Percentiles rank a stretch among this genome's conserved stretches.
These are phyloP conservation scores for Lagopus leucura DNA, from an alignment of 2,113 vertebrate genomes.

Conservation along the genomic window DNA sequence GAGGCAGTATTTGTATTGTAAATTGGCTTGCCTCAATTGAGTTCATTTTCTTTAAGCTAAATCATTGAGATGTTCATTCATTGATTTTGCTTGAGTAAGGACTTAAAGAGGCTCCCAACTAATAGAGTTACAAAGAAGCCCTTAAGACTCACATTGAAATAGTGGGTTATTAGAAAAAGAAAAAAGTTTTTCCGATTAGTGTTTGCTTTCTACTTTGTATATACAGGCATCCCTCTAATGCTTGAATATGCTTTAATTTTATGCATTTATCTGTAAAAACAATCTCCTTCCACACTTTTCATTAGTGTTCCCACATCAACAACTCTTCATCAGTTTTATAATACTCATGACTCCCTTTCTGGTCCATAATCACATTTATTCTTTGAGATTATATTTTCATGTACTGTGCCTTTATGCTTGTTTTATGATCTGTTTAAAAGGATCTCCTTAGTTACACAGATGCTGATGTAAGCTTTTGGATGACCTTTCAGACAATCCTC, in stretches of 20 bases:
- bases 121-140: background rate
- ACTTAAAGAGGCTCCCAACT: background rate
- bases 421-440: slow-evolving; percentile 52
- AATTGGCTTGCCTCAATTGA: background rate
- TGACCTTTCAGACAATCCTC: slow-evolving; percentile 15
- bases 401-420: background rate
- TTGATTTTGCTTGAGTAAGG: background rate
- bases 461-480: slow-evolving; percentile 24
- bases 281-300: background rate
- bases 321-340: slow-evolving; percentile 57
- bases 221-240: background rate
- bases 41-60: background rate
- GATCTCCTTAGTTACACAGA: slow-evolving; percentile 20
- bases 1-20: background rate
- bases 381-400: slow-evolving; percentile 14
- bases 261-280: slow-evolving; percentile 39
- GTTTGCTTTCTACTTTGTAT: slow-evolving; percentile 1
- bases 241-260: background rate
- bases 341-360: background rate
- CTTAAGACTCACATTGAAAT: background rate
- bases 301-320: slow-evolving; percentile 47
- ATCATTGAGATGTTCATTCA: background rate
- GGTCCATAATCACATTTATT: slow-evolving; percentile 26
- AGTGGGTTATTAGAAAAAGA: background rate
- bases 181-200: background rate